Conservation (phyloP, 2,888 invertebrate genomes). For the Euzophera pinguis region DNA sequence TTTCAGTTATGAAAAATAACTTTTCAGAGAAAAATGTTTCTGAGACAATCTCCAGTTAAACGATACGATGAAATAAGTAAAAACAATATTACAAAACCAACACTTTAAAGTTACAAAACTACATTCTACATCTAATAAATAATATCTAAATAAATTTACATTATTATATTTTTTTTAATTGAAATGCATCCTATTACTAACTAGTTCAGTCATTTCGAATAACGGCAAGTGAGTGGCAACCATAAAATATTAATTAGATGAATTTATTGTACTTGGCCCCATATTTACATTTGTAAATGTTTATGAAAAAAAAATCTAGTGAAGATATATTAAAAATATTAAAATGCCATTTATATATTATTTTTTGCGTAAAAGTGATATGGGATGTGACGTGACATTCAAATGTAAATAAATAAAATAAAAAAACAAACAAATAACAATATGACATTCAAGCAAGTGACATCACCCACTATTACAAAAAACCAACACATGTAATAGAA, state of each 20-base stretch:
- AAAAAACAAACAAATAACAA: neutral
- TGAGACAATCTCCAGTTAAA: neutral
- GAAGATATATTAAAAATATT: too few species aligned
- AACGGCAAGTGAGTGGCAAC: too few species aligned
- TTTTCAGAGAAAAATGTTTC: neutral
- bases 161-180: too few species aligned
- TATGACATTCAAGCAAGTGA: neutral
- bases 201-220: neutral
- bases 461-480: neutral
- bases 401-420: neutral
- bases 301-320: too few species aligned
- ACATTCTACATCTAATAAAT: neutral
- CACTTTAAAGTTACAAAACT: neutral
- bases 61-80: neutral
- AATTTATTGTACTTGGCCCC: too few species aligned
- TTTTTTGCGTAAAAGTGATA: too few species aligned
- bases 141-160: too few species aligned
- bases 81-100: neutral
- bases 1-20: neutral
- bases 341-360: too few species aligned
- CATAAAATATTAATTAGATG: neutral
- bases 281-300: too few species aligned
- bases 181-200: neutral
- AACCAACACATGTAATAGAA: neutral
- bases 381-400: too few species aligned